These are phyloP conservation scores for Tribolium castaneum DNA, from an alignment of 1,140 invertebrate genomes.

Conservation along the genomic window DNA sequence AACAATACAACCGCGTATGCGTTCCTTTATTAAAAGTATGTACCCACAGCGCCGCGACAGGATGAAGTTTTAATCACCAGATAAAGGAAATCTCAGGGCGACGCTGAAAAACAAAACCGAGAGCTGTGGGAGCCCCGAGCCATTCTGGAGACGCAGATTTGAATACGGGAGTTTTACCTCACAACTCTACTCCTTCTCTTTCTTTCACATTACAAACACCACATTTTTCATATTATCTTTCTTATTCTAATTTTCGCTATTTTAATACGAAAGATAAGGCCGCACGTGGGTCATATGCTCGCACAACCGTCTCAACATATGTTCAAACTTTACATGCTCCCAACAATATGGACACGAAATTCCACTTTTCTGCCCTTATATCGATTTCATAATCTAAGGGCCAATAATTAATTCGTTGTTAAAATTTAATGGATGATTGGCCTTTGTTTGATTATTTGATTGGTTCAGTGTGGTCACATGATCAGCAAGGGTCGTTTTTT, in stretches of 20 bases:
- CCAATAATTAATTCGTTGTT: too few species aligned
- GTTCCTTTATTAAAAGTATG: conserved; percentile 62
- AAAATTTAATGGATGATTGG: too few species aligned
- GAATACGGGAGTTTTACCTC: not conserved
- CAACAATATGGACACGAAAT: too few species aligned
- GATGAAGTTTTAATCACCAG: conserved; percentile 62
- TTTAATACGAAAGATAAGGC: not conserved
- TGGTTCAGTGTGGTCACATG: too few species aligned
- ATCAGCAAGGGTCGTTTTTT: too few species aligned
- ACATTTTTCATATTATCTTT: not conserved
- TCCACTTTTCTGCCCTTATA: too few species aligned
- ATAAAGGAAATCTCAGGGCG: conserved; percentile 61
- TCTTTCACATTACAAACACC: not conserved
- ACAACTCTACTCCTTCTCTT: not conserved
- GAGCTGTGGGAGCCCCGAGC: conserved; percentile 47
- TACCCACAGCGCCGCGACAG: conserved; percentile 58
- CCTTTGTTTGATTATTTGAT: too few species aligned
- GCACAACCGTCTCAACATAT: not conserved
- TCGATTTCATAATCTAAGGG: too few species aligned
- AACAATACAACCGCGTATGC: conserved; percentile 57
- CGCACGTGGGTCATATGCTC: not conserved
- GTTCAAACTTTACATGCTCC: not conserved
- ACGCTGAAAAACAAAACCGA: conserved; percentile 60
- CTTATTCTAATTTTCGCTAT: conserved; percentile 3
- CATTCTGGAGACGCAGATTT: conserved; percentile 44